A percentile compares a stretch with the other conserved stretches of the same genome.
Conservation (phyloP, 1,140 invertebrate genomes). For the Musca domestica region DNA sequence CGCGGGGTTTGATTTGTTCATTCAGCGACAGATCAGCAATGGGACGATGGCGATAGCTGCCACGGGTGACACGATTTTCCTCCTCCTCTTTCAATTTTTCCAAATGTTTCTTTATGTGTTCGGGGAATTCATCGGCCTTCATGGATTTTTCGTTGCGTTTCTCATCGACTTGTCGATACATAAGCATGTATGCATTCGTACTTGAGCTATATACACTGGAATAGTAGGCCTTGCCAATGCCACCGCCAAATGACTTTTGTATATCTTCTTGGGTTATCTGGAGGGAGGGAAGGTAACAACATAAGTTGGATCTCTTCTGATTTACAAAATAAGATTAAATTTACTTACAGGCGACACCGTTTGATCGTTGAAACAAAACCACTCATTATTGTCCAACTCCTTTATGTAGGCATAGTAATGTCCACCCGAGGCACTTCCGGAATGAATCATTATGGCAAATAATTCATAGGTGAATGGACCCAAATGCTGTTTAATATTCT, state of each 20-base stretch:
- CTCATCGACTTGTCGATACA: conserved; percentile 82
- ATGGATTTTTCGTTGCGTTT: conserved; percentile 69
- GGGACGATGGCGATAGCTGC: conserved; percentile 53
- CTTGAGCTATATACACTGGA: conserved; percentile 75
- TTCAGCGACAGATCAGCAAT: conserved; percentile 49
- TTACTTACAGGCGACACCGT: conserved; percentile 63
- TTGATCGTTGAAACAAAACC: conserved; percentile 85
- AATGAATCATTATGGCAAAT: conserved; percentile 92
- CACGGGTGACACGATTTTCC: conserved; percentile 53
- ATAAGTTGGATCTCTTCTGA: too few species aligned
- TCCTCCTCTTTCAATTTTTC: conserved; percentile 69
- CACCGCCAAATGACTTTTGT: conserved; percentile 79
- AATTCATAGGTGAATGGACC: conserved; percentile 84
- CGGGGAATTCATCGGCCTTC: conserved; percentile 69
- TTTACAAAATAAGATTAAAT: too few species aligned
- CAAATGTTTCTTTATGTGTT: conserved; percentile 69
- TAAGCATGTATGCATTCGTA: conserved; percentile 91
- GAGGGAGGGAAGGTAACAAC: conserved; percentile 12
- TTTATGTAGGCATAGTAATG: conserved; percentile 95
- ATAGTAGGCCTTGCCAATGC: conserved; percentile 68
- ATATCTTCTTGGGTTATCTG: conserved; percentile 82
- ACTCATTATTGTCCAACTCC: conserved; percentile 73
- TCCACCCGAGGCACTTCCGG: conserved; percentile 85
- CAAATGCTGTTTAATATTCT: conserved; percentile 38
- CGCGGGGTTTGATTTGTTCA: conserved; percentile 63